Evolutionary conservation across 2,797 vertebrate genomes (phyloP).

Genomic region (Sebastes diaconus): DNA sequence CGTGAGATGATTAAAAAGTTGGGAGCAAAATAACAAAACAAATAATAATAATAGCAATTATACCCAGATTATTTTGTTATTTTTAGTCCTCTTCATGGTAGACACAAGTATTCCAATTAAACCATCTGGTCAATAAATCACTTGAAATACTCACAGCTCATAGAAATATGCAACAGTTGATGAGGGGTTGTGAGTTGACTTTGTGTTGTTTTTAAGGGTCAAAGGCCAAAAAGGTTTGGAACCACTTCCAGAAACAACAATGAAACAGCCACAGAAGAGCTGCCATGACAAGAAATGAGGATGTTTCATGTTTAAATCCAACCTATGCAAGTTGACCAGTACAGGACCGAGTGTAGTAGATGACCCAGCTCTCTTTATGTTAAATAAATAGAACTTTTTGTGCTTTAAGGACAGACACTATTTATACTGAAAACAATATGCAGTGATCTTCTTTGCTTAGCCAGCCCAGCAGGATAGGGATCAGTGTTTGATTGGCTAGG

Average conservation of each 20-base stretch:
- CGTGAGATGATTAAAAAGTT: not conserved
- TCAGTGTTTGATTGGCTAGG: not conserved
- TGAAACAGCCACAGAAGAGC: not conserved
- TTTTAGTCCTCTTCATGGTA: not conserved
- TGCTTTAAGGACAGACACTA: slow-evolving; percentile 21
- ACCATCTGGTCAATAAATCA: not conserved
- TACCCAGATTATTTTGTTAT: not conserved
- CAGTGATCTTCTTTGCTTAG: not conserved
- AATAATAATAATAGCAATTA: not conserved
- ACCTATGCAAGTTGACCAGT: not conserved
- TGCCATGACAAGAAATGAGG: no score
- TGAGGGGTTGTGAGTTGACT: not conserved
- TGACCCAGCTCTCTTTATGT: not conserved
- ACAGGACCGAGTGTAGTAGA: not conserved
- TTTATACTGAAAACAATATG: not conserved
- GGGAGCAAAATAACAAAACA: no score
- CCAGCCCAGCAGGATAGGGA: not conserved
- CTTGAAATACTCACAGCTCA: not conserved
- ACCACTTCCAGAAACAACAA: not conserved
- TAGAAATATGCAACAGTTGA: not conserved
- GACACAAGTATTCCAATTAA: not conserved
- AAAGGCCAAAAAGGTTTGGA: not conserved
- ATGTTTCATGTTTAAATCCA: not conserved
- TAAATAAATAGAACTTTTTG: slow-evolving; percentile 11
- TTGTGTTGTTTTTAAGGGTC: not conserved